Percentiles rank a stretch among this genome's conserved stretches.
These are phyloP conservation scores for Phanerotoma sp. DNA, from an alignment of 2,888 invertebrate species.

Conservation along the genomic window DNA sequence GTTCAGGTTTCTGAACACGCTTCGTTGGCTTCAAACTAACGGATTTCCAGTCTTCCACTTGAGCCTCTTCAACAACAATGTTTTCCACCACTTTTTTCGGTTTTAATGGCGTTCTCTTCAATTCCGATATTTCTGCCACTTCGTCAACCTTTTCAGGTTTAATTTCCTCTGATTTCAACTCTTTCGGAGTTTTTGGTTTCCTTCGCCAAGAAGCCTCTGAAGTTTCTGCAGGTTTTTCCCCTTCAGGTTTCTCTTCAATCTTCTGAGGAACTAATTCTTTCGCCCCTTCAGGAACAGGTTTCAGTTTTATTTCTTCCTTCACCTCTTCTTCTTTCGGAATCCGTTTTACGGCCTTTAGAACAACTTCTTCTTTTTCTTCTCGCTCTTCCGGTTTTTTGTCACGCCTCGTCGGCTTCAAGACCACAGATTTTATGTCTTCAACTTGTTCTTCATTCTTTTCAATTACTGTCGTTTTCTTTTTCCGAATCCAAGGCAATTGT, in stretches of 20 bases:
- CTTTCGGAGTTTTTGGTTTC: conserved; percentile 20
- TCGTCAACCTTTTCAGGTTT: conserved; percentile 35
- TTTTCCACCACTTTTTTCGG: conserved; percentile 15
- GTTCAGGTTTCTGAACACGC: conserved; percentile 47
- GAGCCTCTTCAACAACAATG: conserved; percentile 7
- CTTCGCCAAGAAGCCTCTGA: conserved; percentile 36
- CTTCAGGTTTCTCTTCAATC: conserved; percentile 30
- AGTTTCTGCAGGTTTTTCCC: conserved; percentile 34
- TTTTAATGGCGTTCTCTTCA: background rate
- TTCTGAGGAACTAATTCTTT: conserved; percentile 39
- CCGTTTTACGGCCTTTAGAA: conserved; percentile 37
- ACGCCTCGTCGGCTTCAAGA: conserved; percentile 36
- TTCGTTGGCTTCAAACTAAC: conserved; percentile 36
- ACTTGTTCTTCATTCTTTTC: conserved; percentile 38
- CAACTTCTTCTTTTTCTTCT: conserved; percentile 40
- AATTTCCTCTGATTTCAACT: conserved; percentile 7
- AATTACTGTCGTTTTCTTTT: conserved; percentile 41
- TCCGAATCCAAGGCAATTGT: conserved; percentile 45
- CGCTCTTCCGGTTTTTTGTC: conserved; percentile 51
- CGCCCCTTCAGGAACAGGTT: conserved; percentile 37
- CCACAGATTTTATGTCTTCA: conserved; percentile 39
- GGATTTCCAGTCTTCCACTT: conserved; percentile 39
- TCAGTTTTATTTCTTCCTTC: conserved; percentile 35
- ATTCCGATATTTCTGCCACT: conserved; percentile 28
- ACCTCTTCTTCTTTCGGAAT: conserved; percentile 38